Conservation (phyloP, 2,888 invertebrate genomes). For the Hipparchia sbordonii region DNA sequence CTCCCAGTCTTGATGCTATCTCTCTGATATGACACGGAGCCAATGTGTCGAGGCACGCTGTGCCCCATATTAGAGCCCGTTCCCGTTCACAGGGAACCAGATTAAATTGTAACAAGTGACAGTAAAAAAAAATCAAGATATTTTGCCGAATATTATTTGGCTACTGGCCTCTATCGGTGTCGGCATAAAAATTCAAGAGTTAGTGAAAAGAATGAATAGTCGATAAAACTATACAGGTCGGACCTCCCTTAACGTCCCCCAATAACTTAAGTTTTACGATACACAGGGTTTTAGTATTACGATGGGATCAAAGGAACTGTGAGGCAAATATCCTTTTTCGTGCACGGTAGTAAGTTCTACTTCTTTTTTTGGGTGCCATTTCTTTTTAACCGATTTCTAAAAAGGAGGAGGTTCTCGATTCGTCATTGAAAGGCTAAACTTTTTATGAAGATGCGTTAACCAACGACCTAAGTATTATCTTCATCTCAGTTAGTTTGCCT, state of each 20-base stretch:
- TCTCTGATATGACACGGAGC: too few species aligned
- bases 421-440: too few species aligned
- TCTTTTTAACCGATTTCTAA: not conserved
- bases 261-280: constrained; percentile 21
- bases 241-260: constrained; percentile 9
- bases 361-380: not conserved
- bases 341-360: not conserved
- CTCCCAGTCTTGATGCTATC: too few species aligned
- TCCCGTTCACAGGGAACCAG: too few species aligned
- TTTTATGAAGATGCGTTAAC: too few species aligned
- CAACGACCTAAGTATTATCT: too few species aligned
- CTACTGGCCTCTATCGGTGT: not conserved
- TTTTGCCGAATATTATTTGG: not conserved
- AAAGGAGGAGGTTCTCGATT: too few species aligned
- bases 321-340: constrained; percentile 8
- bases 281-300: constrained; percentile 16
- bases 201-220: constrained; percentile 3
- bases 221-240: constrained; percentile 16
- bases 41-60: too few species aligned
- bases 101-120: not conserved
- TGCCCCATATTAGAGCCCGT: too few species aligned
- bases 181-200: constrained; percentile 5
- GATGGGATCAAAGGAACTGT: constrained; percentile 12
- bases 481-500: too few species aligned
- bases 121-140: too few species aligned